Evolutionary conservation across 1,140 invertebrate species (phyloP).

Genomic region (Anastrepha ludens): DNA sequence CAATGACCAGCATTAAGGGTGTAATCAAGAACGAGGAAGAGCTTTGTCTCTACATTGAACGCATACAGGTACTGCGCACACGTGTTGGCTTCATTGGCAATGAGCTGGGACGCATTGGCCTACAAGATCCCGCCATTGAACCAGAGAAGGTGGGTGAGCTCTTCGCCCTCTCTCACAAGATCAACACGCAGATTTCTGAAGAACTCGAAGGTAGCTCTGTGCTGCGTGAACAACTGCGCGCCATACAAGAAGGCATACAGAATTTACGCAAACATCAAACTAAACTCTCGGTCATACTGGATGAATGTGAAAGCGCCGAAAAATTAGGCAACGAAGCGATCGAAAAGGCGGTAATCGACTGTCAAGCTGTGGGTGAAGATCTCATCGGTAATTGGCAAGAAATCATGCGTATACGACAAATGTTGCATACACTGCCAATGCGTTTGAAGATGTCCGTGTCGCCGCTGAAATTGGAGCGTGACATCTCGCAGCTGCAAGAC

Average conservation of each 20-base stretch:
- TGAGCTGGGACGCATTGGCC: conserved; percentile 83
- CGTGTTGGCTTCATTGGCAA: conserved; percentile 85
- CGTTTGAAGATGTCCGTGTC: conserved; percentile 83
- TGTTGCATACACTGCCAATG: conserved; percentile 84
- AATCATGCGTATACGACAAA: conserved; percentile 82
- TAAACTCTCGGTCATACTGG: conserved; percentile 78
- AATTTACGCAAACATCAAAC: conserved; percentile 81
- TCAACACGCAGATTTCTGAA: conserved; percentile 82
- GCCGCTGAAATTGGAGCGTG: conserved; percentile 82
- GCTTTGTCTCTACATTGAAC: conserved; percentile 85
- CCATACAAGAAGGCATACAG: conserved; percentile 81
- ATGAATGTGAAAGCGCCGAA: conserved; percentile 83
- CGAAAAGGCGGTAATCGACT: conserved; percentile 81
- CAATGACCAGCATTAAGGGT: conserved; percentile 82
- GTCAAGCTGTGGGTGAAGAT: conserved; percentile 80
- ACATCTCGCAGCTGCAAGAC: conserved; percentile 84
- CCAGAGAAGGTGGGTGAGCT: conserved; percentile 84
- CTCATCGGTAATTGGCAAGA: conserved; percentile 82
- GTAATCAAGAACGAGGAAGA: conserved; percentile 88
- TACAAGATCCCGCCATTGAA: conserved; percentile 81
- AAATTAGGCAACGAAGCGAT: conserved; percentile 83
- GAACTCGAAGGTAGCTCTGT: conserved; percentile 83
- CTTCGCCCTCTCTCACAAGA: conserved; percentile 79
- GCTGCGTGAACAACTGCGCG: conserved; percentile 82
- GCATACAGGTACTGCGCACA: conserved; percentile 83